Evolutionary conservation across 2,113 vertebrate species (phyloP), one percentile per base, ranked within the genome.

Genomic region (Circaetus cinerascens): DNA sequence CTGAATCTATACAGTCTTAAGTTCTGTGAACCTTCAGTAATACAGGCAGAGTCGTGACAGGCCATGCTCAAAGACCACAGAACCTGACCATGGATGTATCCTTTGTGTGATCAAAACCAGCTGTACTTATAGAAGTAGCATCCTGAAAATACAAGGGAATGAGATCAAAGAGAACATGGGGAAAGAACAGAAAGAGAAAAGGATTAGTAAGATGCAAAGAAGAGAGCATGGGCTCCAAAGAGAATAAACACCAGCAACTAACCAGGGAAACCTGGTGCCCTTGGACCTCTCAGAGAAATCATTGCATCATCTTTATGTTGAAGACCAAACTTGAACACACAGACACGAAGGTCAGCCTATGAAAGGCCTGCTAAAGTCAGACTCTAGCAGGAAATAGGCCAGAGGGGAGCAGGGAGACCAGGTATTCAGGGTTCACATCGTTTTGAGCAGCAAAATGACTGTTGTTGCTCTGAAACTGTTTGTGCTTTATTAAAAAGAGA

Each of bases 241-340:
- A 86, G 9, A 80, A 45, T 46, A 40, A 84, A 36, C 30, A 74
- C 2, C 9, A 77, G 16, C 18, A 88, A 74, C 9, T 38, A 43
- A 77, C 20, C 20, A 36, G 11, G 57, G 15, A 75, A 51, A 27
- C 11, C 23, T 15, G 6, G 22, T 55, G 8, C 4, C 13, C 56
- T 77, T 41, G 45, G 16, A 88, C n/a, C 9, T 30, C 27, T 53
- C 36, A 23, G 57, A 41, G 10, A 16, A 91, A 53, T 40, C 2
- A 0, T 9, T 29, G 18, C 26, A 56, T 41, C n/a, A 32, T 13
- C n/a, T 46, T 46, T 6, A 1, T 5, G 4, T 40, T 60, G 45
- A 80, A 91, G 79, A 10, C 23, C 34, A 64, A 68, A 43, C 19
- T 21, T 79, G 22, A 57, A 17, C 32, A 55, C 5, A 26, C 8